Evolutionary conservation across 2,888 invertebrate species (phyloP).

Genomic region (Gymnoscelis rufifasciata): DNA sequence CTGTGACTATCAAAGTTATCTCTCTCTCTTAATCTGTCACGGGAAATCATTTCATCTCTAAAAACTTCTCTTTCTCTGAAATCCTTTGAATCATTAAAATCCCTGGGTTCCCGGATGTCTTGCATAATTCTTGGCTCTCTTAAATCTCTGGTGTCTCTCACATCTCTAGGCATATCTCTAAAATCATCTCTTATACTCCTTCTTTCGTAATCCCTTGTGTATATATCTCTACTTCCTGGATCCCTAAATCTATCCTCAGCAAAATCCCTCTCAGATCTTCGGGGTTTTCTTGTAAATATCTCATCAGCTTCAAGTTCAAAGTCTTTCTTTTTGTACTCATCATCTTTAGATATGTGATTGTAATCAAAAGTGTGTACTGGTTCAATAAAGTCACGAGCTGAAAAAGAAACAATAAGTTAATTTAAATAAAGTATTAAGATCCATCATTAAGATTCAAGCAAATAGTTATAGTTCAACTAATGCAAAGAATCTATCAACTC

Average conservation of each 20-base stretch:
- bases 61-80: conserved; percentile 6
- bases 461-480: background rate
- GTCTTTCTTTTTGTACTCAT: conserved; percentile 52
- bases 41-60: conserved; percentile 7
- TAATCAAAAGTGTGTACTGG: conserved; percentile 85
- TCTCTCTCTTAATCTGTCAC: conserved; percentile 23
- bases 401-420: conserved; percentile 26
- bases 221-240: conserved; percentile 35
- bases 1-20: conserved; percentile 37
- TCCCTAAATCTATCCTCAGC: conserved; percentile 35
- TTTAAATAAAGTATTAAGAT: background rate
- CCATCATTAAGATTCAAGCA: conserved; percentile 2
- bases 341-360: conserved; percentile 79
- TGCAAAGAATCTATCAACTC: background rate
- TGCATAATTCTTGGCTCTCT: conserved; percentile 4
- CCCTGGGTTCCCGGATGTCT: conserved; percentile 9
- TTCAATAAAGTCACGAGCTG: conserved; percentile 79
- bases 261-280: conserved; percentile 36
- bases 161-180: conserved; percentile 23
- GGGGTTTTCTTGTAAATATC: conserved; percentile 50
- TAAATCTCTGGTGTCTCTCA: conserved; percentile 4
- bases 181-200: conserved; percentile 39
- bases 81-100: conserved; percentile 15
- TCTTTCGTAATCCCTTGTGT: conserved; percentile 43
- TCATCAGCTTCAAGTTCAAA: conserved; percentile 63